A percentile compares a stretch with the other conserved stretches of the same genome.
Conservation (phyloP, 1,140 invertebrate species). For the Druon quercuslanigerum region DNA sequence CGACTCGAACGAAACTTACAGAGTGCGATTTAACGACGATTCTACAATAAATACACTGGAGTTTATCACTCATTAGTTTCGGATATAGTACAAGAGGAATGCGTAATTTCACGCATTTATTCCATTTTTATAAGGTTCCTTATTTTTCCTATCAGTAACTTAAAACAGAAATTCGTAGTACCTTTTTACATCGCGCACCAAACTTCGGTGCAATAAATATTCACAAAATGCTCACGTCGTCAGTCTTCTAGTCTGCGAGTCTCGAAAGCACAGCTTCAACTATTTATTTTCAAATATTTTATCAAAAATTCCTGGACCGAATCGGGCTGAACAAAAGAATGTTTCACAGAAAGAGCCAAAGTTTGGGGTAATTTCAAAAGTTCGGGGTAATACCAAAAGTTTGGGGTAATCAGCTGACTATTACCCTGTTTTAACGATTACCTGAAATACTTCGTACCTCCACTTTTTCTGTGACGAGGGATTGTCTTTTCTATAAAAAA, state of each 20-base stretch:
- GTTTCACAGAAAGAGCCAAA: no score
- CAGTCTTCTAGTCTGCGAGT: slow-evolving; percentile 22
- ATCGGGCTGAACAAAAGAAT: no score
- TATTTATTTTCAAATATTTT: no score
- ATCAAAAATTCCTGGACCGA: no score
- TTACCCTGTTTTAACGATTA: no score
- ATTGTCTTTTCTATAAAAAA: no score
- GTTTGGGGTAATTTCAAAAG: no score
- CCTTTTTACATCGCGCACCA: slow-evolving; percentile 16
- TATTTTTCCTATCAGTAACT: neutral
- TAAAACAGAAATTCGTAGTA: slow-evolving; percentile 12
- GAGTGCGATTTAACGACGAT: slow-evolving; percentile 41
- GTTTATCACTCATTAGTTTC: slow-evolving; percentile 53
- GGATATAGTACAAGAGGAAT: slow-evolving; percentile 55
- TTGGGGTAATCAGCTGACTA: no score
- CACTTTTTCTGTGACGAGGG: no score
- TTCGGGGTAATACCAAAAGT: no score
- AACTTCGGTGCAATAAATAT: slow-evolving; percentile 18
- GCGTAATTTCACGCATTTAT: slow-evolving; percentile 31
- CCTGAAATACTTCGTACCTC: no score
- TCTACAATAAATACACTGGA: slow-evolving; percentile 69
- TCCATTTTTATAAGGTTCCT: neutral
- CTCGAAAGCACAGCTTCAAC: slow-evolving; percentile 13
- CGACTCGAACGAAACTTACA: slow-evolving; percentile 33
- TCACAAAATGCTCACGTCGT: slow-evolving; percentile 30